phyloP scores from a whole-genome alignment of 2,797 vertebrate species.

The Chloroceryle amazona region DNA sequence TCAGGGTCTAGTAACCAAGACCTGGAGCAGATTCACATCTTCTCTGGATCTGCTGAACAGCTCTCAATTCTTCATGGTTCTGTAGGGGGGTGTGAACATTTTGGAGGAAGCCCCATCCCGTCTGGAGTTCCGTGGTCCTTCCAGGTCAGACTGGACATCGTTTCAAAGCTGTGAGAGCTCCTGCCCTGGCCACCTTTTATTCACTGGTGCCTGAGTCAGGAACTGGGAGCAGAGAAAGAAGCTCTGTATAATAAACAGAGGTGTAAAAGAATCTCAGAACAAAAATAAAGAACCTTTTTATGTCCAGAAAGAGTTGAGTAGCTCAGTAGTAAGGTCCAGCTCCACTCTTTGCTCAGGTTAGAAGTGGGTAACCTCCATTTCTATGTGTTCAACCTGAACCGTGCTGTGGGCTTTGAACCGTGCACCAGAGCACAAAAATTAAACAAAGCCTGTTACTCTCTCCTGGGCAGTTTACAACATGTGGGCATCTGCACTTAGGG shows the following conservation, averaged over 20 bases:
- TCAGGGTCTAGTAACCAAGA: not conserved
- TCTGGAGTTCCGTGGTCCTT: not conserved
- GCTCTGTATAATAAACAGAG: not conserved
- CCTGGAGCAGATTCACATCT: not conserved
- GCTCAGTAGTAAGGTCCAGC: not conserved
- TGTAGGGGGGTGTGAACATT: fast-evolving
- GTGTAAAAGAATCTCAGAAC: not conserved
- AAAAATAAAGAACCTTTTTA: not conserved
- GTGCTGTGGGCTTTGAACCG: fast-evolving
- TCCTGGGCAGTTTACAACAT: not conserved
- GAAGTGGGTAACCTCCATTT: not conserved
- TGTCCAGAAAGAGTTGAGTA: not conserved
- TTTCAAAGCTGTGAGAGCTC: not conserved
- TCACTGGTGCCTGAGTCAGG: not conserved
- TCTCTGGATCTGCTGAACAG: not conserved
- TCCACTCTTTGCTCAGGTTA: not conserved
- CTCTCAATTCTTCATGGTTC: not conserved
- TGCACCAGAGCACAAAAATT: not conserved
- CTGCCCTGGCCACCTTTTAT: not conserved
- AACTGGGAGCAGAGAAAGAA: not conserved
- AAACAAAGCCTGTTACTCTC: not conserved
- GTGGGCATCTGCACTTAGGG: not conserved
- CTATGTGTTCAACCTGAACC: not conserved
- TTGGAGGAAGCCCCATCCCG: not conserved
- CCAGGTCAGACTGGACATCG: not conserved